These are phyloP conservation scores for Drosophila persimilis DNA, from an alignment of 1,140 invertebrate genomes.

Conservation along the genomic window DNA sequence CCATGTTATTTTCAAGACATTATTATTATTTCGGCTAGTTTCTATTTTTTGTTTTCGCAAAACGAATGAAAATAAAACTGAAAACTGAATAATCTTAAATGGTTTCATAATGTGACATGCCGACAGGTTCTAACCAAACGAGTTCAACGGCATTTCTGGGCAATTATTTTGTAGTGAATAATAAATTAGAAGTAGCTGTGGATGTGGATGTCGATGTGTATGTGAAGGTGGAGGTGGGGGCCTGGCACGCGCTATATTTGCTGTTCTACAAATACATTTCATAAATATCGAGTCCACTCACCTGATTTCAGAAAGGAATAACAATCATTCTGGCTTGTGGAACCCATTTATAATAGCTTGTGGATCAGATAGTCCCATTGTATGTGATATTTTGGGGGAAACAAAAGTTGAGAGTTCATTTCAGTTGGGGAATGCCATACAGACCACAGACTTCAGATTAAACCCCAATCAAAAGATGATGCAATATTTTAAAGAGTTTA, in stretches of 20 bases:
- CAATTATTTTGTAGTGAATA: slow-evolving; percentile 72
- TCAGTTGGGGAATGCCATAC: not conserved
- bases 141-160: slow-evolving; percentile 75
- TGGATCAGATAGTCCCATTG: not conserved
- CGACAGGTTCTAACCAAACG: slow-evolving; percentile 71
- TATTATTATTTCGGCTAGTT: slow-evolving; percentile 38
- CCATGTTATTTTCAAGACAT: no score
- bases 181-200: not conserved
- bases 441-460: slow-evolving; percentile 16
- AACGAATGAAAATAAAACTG: slow-evolving; percentile 18
- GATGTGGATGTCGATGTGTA: no score
- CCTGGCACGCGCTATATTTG: slow-evolving; percentile 36
- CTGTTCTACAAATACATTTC: slow-evolving; percentile 8
- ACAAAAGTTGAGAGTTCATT: slow-evolving; percentile 21
- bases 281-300: slow-evolving; percentile 7
- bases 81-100: slow-evolving; percentile 43
- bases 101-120: slow-evolving; percentile 26
- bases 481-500: slow-evolving; percentile 35
- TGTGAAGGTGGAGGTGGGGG: slow-evolving; percentile 18
- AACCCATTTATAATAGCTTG: not conserved
- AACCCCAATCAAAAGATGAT: slow-evolving; percentile 22
- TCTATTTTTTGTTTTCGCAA: slow-evolving; percentile 41
- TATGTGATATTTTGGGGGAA: no score
- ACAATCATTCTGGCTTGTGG: slow-evolving; percentile 8
- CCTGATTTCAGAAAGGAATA: no score